Base-by-base conservation (phyloP, 2,797 vertebrate genomes). In the Acanthopagrus latus region DNA sequence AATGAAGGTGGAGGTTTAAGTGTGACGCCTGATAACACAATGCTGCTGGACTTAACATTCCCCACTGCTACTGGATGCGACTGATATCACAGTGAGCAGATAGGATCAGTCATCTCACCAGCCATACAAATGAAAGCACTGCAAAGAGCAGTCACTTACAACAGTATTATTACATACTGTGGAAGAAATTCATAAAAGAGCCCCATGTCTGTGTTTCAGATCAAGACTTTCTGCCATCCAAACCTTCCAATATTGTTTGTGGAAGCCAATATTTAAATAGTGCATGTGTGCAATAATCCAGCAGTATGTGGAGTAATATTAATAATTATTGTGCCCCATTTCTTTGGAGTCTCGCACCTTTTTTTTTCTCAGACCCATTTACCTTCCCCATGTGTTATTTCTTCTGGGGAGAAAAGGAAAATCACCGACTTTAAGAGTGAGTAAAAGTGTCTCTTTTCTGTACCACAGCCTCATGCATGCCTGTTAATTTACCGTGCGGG, bases 401-500 rank as follows among this genome's bases (percentile, higher is more conserved):
- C 73, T 86, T 80, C 52, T 43, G 74, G 74, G 80, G 58, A 71
- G 52, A 84, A 81, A 88, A 82, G 48, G 69, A 73, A 88, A 81
- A 87, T 87, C 74, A 79, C 33, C 44, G 83, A 88, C 64, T 88
- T 90, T 86, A 78, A 78, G 86, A 90, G 82, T 90, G 79, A 89
- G 76, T 80, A 84, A 89, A 89, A 92, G 71, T 85, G 78, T 89
- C 79, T 91, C 62, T 85, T 88, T 85, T 85, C 66, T 69, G 63
- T 81, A 80, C 78, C 75, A 55, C 66, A 87, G 90, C 66, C 51
- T 82, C 78, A 64, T 88, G 81, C 66, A 69, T 70, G 74, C 86
- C 85, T 91, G 90, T 91, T 92, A 87, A 93, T 91, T 85, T 87
- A 70, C 86, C 56, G 25, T 86, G 85, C 69, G 44, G 85, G 86